A percentile compares a stretch with the other conserved stretches of the same genome.
phyloP scores from a whole-genome alignment of 2,113 vertebrate species.

The Pogonocichla stellata region DNA sequence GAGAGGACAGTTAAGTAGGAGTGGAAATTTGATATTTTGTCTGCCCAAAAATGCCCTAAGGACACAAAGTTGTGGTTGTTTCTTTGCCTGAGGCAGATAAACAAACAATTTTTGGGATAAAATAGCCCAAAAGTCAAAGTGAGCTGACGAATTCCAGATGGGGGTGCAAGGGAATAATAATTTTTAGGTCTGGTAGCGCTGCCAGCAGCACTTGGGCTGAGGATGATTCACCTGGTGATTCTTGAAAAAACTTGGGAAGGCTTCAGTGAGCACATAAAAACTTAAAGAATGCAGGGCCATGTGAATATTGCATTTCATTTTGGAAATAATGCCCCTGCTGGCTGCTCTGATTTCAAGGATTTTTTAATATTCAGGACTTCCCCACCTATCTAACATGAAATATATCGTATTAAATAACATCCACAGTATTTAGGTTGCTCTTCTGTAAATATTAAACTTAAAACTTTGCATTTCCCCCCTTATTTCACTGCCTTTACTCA shows the following conservation, averaged over 20 bases:
- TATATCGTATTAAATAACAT: rapidly evolving
- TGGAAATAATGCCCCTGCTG: not conserved
- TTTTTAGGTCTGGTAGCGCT: not conserved
- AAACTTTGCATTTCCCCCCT: not conserved
- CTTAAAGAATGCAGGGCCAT: not conserved
- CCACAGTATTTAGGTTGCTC: not conserved
- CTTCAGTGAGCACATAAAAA: not conserved
- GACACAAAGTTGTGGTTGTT: not conserved
- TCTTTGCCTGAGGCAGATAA: not conserved
- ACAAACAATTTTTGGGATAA: not conserved
- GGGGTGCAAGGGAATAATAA: not conserved
- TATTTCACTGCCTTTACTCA: rapidly evolving
- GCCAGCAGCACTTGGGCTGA: not conserved
- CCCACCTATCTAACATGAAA: not conserved
- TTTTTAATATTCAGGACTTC: not conserved
- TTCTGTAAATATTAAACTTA: not conserved
- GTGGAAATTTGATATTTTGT: not conserved
- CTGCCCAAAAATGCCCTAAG: not conserved
- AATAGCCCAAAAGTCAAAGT: not conserved
- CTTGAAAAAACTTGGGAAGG: not conserved
- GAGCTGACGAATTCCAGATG: not conserved
- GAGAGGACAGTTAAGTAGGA: not conserved
- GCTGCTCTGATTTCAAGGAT: not conserved
- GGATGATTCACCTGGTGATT: not conserved
- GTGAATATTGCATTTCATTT: not conserved